These are phyloP conservation scores for Aphrocallistes beatrix DNA, from an alignment of 37 sponge, comb jelly and placozoan genomes.

Conservation along the genomic window DNA sequence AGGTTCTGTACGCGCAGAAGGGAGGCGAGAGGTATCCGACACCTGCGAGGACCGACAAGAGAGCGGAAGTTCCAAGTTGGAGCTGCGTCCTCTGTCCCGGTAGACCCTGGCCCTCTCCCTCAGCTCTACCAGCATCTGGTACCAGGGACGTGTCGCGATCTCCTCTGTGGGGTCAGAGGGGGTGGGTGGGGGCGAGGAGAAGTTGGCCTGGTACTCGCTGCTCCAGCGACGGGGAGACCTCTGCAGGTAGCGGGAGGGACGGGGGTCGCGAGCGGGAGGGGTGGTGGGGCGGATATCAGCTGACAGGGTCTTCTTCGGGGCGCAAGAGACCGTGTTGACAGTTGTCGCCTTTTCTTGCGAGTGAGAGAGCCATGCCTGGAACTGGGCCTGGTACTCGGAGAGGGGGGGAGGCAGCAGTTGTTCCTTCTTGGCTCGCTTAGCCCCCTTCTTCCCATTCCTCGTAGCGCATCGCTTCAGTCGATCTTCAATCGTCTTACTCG, in stretches of 20 bases:
- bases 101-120: background rate
- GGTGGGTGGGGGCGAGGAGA: background rate
- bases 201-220: background rate
- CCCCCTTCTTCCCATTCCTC: background rate
- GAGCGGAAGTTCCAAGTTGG: background rate
- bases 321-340: too few relatives aligned
- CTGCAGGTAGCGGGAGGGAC: background rate
- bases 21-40: background rate
- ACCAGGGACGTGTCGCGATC: background rate
- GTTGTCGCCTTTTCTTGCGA: too few relatives aligned
- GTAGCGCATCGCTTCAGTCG: background rate
- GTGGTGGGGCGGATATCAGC: too few relatives aligned
- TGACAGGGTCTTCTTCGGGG: too few relatives aligned
- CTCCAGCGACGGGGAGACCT: background rate
- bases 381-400: slow-evolving; percentile 4
- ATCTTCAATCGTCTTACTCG: background rate
- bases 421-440: background rate
- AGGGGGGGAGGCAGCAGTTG: background rate
- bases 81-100: background rate
- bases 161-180: background rate
- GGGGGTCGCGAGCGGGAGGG: too few relatives aligned
- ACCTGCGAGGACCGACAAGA: background rate
- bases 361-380: background rate
- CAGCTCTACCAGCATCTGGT: background rate
- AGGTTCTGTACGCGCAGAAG: too few relatives aligned